phyloP scores from a whole-genome alignment of 2,113 vertebrate genomes.

The Callithrix jacchus region DNA sequence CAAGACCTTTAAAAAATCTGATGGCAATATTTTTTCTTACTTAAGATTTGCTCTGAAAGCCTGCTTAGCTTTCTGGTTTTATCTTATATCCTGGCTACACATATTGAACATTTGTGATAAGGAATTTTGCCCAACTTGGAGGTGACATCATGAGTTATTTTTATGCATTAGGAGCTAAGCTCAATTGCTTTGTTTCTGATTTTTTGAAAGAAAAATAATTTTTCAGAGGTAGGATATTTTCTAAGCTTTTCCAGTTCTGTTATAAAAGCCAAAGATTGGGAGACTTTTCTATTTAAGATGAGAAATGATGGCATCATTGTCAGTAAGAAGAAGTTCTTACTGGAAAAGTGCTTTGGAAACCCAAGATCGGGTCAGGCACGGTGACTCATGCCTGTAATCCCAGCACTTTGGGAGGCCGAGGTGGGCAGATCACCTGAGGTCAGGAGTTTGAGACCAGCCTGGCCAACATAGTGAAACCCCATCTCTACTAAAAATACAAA shows the following conservation, averaged over 20 bases:
- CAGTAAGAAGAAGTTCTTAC: not conserved
- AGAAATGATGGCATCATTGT: not conserved
- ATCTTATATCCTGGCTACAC: not conserved
- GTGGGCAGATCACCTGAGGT: too few relatives aligned
- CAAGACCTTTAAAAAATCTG: slow-evolving; percentile 6
- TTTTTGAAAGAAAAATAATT: slow-evolving; percentile 40
- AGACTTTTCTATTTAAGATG: not conserved
- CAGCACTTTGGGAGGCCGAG: too few relatives aligned
- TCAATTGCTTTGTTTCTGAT: slow-evolving; percentile 9
- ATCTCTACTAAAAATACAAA: too few relatives aligned
- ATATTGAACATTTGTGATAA: slow-evolving; percentile 22
- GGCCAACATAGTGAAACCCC: too few relatives aligned
- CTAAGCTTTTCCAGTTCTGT: not conserved
- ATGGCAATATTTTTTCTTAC: not conserved
- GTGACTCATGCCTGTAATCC: too few relatives aligned
- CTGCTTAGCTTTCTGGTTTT: not conserved
- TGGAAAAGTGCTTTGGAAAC: not conserved
- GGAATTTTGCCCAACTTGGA: slow-evolving; percentile 29
- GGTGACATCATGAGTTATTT: slow-evolving; percentile 54
- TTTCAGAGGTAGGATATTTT: slow-evolving; percentile 9
- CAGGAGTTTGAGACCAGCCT: too few relatives aligned
- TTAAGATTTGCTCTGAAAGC: slow-evolving; percentile 20
- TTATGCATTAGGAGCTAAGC: slow-evolving; percentile 28
- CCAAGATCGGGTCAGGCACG: not conserved
- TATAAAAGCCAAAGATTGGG: not conserved